A percentile compares a stretch with the other conserved stretches of the same genome.
Evolutionary conservation across 2,888 invertebrate species (phyloP).

Genomic region (Himalopsyche anomala): DNA sequence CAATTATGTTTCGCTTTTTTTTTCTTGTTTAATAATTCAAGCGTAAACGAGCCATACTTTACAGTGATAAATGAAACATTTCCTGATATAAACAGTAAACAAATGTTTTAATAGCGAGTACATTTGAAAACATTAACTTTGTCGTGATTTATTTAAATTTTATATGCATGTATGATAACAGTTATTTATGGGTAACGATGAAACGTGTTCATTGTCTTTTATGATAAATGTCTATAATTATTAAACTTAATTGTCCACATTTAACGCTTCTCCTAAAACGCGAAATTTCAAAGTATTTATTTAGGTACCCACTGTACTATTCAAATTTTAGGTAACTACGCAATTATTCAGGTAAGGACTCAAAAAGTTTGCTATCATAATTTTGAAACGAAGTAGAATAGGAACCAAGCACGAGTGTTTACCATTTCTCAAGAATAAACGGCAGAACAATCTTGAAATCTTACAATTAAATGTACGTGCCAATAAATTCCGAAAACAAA

Average conservation of each 20-base stretch:
- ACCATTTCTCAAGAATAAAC: not conserved
- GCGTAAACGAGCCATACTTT: slow-evolving; percentile 18
- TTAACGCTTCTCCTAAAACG: slow-evolving; percentile 36
- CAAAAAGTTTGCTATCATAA: slow-evolving; percentile 15
- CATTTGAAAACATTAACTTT: slow-evolving; percentile 34
- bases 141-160: slow-evolving; percentile 34
- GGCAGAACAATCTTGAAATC: not conserved
- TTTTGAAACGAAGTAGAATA: not conserved
- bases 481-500: too few species aligned
- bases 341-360: slow-evolving; percentile 12
- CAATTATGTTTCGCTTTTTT: not conserved
- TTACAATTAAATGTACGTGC: too few species aligned
- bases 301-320: not conserved
- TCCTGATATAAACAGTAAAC: slow-evolving; percentile 21
- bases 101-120: slow-evolving; percentile 26
- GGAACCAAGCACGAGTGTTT: not conserved
- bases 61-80: slow-evolving; percentile 32
- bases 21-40: not conserved
- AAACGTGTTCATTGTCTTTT: slow-evolving; percentile 49
- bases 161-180: slow-evolving; percentile 43
- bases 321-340: not conserved
- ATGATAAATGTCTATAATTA: slow-evolving; percentile 56
- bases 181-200: slow-evolving; percentile 50
- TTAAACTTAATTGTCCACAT: slow-evolving; percentile 55
- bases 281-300: slow-evolving; percentile 28